Conservation (phyloP, 2,113 vertebrate species). For the Spea multiplicata region DNA sequence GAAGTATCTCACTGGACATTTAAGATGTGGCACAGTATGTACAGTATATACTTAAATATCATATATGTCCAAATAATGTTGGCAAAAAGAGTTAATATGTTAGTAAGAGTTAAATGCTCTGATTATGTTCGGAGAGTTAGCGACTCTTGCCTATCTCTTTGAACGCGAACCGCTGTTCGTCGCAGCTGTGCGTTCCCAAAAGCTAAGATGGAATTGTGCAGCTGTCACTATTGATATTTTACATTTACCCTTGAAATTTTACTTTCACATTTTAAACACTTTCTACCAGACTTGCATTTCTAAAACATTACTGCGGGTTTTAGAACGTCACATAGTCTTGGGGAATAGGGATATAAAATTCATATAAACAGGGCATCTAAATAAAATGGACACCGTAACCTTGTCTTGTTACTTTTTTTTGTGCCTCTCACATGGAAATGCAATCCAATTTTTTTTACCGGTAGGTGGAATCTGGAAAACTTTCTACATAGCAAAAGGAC, state of each 20-base stretch:
- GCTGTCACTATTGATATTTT: slow-evolving; percentile 25
- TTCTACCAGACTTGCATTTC: slow-evolving; percentile 9
- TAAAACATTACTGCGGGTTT: slow-evolving; percentile 32
- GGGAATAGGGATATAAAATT: background rate
- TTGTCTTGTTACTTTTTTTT: no score
- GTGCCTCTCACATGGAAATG: no score
- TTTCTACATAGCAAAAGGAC: no score
- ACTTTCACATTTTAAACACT: slow-evolving; percentile 30
- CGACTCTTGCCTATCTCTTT: background rate
- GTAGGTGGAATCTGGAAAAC: no score
- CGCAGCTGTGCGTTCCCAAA: slow-evolving; percentile 36
- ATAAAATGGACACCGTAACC: no score
- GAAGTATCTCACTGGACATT: no score
- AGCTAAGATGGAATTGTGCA: slow-evolving; percentile 27
- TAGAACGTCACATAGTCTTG: slow-evolving; percentile 3
- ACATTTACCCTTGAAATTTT: slow-evolving; percentile 22
- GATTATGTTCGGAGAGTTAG: background rate
- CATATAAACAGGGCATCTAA: no score
- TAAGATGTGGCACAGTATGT: no score
- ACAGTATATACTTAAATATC: no score
- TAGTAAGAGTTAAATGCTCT: slow-evolving; percentile 3
- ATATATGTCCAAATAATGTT: no score
- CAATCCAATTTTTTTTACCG: no score
- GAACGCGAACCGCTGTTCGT: slow-evolving; percentile 19
- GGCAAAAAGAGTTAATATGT: no score